Base-by-base conservation (phyloP, 1,140 invertebrate genomes). In the Drosophila mauritiana region DNA sequence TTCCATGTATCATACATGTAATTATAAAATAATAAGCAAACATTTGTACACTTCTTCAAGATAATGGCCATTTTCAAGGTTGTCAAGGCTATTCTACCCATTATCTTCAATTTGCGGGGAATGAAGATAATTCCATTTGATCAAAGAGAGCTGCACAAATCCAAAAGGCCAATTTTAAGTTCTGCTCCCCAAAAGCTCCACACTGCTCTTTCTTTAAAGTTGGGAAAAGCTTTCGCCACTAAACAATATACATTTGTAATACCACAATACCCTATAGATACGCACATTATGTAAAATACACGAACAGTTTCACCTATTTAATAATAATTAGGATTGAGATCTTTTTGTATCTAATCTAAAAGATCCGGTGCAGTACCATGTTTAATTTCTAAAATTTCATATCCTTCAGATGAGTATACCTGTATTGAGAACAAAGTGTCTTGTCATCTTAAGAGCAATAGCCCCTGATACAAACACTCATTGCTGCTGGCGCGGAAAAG, bases 381-480 rank as follows among this genome's bases (percentile, higher is more conserved):
- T 27, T 27, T 27, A 5, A 27, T 6, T 27, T 27, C 27, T 1
- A 5, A 27, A 37, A 37, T 37, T 37, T 37, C 0, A 0, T 15
- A 40, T 15, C 2, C n/a, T 15, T 15, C 1, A 45, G 17, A 12
- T 12, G 40, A 42, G 42, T 39, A 39, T 13, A 1, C 0, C 13
- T 13, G 13, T 4, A 20, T 22, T 10, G 17, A 45, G 31, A 45
- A 20, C 42, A 20, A 46, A 20, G 54, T 61, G 77, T 68, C 65
- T 68, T 72, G 75, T 80, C 68, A 78, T 80, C 78, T 61, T 49
- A 75, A 89, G 80, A 90, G 80, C 85, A 80, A 84, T 89, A 85
- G 46, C 85, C 79, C 73, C 69, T 56, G 79, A 74, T 88, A 78
- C 73, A 90, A 39, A 39, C 36, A 76, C 8, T 74, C 75, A 84